A percentile compares a stretch with the other conserved stretches of the same genome.
These are phyloP conservation scores for Leucosticte australis DNA, from an alignment of 2,113 vertebrate species.

Conservation along the genomic window DNA sequence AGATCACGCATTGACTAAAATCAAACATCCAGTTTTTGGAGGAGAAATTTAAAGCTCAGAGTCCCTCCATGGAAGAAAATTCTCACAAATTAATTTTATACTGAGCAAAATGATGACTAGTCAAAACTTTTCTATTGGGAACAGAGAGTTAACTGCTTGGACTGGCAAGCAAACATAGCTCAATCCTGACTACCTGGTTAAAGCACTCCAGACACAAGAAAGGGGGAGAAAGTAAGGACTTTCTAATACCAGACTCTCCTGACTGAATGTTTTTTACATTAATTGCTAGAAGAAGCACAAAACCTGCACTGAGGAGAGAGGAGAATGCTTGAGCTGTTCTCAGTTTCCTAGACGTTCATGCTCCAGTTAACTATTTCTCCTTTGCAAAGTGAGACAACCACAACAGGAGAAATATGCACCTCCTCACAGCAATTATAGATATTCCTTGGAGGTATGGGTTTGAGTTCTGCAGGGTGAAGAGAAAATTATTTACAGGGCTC, in stretches of 20 bases:
- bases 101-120: background rate
- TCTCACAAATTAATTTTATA: background rate
- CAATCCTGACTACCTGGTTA: background rate
- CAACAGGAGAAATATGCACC: background rate
- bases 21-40: accelerated
- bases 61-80: background rate
- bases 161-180: background rate
- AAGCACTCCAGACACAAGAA: background rate
- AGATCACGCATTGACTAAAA: background rate
- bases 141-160: background rate
- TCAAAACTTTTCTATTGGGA: background rate
- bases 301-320: background rate
- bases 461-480: background rate
- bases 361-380: constrained; percentile 8
- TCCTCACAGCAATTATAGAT: background rate
- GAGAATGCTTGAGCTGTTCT: background rate
- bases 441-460: background rate
- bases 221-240: background rate
- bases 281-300: background rate
- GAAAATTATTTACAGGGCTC: background rate
- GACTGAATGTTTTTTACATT: background rate
- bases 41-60: background rate
- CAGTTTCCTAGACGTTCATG: background rate
- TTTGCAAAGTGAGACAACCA: background rate
- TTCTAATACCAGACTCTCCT: background rate